A percentile compares a stretch with the other conserved stretches of the same genome.
These are phyloP conservation scores for Lepidonotus clava DNA, from an alignment of 2,888 invertebrate species.

Conservation along the genomic window DNA sequence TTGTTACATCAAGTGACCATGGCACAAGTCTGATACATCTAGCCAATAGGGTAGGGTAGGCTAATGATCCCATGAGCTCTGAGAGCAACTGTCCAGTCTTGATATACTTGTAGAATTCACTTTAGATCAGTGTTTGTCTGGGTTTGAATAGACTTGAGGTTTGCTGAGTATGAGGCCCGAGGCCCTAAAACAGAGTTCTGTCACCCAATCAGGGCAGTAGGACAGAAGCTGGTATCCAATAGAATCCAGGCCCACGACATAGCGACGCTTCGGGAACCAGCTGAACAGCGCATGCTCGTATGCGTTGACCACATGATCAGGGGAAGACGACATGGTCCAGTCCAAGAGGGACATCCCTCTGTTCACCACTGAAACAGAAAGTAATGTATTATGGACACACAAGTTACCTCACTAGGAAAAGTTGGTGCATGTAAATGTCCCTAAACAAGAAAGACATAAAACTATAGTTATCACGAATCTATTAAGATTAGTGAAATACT, in stretches of 20 bases:
- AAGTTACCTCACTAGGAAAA: too few species aligned
- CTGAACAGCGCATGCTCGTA: conserved; percentile 6
- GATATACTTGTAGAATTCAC: too few species aligned
- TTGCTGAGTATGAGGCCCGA: background rate
- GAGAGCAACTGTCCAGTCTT: too few species aligned
- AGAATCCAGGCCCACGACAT: background rate
- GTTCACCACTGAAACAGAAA: background rate
- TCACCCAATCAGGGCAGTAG: background rate
- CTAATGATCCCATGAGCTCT: too few species aligned
- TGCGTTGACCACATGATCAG: background rate
- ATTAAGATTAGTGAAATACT: too few species aligned
- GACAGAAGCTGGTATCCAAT: background rate
- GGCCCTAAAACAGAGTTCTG: background rate
- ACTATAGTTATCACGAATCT: too few species aligned
- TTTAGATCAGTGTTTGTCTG: too few species aligned
- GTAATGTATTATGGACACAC: background rate
- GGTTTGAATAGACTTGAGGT: background rate
- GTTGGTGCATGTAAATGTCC: too few species aligned
- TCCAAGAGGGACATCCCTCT: background rate
- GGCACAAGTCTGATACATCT: too few species aligned
- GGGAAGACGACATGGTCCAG: background rate
- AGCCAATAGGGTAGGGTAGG: too few species aligned
- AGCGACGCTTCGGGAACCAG: background rate
- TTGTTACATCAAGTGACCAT: too few species aligned
- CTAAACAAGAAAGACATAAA: too few species aligned